Evolutionary conservation across 2,797 vertebrate species (phyloP).

Genomic region (Rhynchotus rufescens): DNA sequence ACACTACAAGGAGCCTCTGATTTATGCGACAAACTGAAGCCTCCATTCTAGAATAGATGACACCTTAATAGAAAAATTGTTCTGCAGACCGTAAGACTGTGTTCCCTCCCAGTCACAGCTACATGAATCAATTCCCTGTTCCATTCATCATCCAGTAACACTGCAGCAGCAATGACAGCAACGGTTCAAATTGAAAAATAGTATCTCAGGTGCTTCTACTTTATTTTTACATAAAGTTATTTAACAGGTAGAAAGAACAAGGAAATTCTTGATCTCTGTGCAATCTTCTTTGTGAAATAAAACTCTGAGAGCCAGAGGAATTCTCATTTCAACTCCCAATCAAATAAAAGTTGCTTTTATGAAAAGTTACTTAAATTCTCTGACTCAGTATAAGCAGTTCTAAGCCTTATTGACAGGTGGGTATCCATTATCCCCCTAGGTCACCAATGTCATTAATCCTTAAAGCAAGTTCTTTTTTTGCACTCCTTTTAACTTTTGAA

Average conservation of each 20-base stretch:
- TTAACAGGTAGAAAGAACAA: not conserved
- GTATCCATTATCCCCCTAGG: not conserved
- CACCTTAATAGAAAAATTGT: slow-evolving; percentile 11
- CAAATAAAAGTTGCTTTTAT: not conserved
- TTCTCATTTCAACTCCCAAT: not conserved
- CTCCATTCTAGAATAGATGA: not conserved
- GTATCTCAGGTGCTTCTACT: not conserved
- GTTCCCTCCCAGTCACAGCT: not conserved
- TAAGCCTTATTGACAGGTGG: slow-evolving; percentile 56
- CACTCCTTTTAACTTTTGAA: slow-evolving; percentile 7
- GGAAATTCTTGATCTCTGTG: not conserved
- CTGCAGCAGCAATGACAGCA: not conserved
- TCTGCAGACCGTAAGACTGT: not conserved
- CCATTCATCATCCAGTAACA: not conserved
- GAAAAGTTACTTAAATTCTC: not conserved
- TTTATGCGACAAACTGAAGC: slow-evolving; percentile 2
- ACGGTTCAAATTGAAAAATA: not conserved
- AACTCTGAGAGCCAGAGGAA: not conserved
- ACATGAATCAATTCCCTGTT: not conserved
- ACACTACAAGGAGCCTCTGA: not conserved
- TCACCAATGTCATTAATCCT: slow-evolving; percentile 43
- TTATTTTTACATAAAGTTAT: slow-evolving; percentile 16
- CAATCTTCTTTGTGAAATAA: not conserved
- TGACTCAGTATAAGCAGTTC: slow-evolving; percentile 14
- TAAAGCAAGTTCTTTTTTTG: not conserved